phyloP scores from a whole-genome alignment of 2,797 vertebrate genomes.

The Acanthis flammea region DNA sequence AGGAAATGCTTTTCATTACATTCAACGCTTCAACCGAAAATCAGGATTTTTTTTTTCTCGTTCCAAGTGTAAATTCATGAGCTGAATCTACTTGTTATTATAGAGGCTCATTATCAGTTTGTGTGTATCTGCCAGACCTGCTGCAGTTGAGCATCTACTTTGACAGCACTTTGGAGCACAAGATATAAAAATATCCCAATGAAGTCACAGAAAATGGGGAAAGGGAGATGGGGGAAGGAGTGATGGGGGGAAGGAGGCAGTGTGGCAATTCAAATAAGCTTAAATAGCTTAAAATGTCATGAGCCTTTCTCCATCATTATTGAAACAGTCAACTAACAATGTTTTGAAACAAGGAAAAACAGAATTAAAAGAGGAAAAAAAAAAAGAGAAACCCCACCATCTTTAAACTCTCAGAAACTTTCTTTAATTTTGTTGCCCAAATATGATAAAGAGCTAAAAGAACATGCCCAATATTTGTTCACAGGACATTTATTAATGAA shows the following conservation, averaged over 20 bases:
- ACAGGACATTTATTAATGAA: neutral
- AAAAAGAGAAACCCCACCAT: neutral
- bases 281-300: neutral
- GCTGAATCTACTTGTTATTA: neutral
- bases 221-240: neutral
- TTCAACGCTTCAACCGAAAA: neutral
- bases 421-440: neutral
- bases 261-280: neutral
- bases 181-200: neutral
- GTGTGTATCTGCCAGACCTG: neutral
- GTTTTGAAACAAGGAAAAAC: neutral
- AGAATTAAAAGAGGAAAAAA: neutral
- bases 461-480: neutral
- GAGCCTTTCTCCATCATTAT: neutral
- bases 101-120: neutral
- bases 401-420: neutral
- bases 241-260: neutral
- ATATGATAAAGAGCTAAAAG: neutral
- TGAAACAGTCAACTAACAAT: neutral
- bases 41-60: neutral
- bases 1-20: neutral
- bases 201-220: neutral
- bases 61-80: neutral
- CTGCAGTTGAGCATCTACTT: neutral
- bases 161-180: neutral